Conservation (phyloP, 2,888 invertebrate species). For the Nymphalis polychloros region DNA sequence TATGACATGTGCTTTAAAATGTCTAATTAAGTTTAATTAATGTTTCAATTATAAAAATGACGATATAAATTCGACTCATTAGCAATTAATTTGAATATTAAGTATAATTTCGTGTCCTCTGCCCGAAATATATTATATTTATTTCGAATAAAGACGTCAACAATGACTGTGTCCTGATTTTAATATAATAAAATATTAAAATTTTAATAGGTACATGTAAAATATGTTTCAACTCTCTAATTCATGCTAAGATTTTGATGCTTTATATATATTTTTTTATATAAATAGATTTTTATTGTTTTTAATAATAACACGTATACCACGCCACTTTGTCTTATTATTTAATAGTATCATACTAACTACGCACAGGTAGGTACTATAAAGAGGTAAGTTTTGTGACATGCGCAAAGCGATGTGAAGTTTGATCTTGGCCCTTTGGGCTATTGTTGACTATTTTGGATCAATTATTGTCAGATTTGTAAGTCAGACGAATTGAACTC, state of each 20-base stretch:
- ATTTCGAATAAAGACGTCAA: conserved; percentile 10
- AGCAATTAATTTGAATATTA: conserved; percentile 9
- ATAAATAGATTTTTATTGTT: no score
- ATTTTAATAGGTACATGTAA: neutral
- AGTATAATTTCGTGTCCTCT: neutral
- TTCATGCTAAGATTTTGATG: neutral
- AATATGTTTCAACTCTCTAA: neutral
- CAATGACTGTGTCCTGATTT: neutral
- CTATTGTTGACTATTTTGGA: no score
- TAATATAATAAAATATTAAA: neutral
- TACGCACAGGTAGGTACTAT: no score
- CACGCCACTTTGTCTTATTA: no score
- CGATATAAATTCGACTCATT: neutral
- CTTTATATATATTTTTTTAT: neutral
- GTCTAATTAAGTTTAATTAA: conserved; percentile 10
- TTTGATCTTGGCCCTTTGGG: no score
- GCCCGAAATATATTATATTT: conserved; percentile 1
- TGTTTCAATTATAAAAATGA: conserved; percentile 10
- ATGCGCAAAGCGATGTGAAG: no score
- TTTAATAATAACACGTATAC: no score
- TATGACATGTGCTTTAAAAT: conserved; percentile 6
- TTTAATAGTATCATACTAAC: no score
- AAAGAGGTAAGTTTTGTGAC: no score
- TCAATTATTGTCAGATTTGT: no score
- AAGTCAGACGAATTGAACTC: no score